Conservation (phyloP, 2,888 invertebrate genomes). For the Agrotis ipsilon region DNA sequence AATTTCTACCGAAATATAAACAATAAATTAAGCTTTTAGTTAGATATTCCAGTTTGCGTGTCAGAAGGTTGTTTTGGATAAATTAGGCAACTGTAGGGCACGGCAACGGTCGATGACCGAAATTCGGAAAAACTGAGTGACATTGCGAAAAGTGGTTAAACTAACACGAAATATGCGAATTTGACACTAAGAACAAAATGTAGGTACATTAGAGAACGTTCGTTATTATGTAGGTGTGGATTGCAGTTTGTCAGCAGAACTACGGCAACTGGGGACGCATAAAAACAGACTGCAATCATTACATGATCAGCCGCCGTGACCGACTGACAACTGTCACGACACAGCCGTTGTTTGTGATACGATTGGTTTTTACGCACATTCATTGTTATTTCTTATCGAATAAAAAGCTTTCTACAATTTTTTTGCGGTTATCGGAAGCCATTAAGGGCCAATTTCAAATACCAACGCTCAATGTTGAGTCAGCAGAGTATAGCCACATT, state of each 20-base stretch:
- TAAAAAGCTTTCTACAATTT: constrained; percentile 9
- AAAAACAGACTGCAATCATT: constrained; percentile 39
- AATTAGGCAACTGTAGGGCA: constrained; percentile 61
- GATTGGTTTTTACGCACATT: constrained; percentile 19
- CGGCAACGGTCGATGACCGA: constrained; percentile 55
- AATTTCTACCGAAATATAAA: constrained; percentile 14
- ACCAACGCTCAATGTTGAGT: constrained; percentile 2
- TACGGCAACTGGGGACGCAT: constrained; percentile 21
- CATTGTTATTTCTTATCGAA: constrained; percentile 11
- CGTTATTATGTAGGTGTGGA: not conserved
- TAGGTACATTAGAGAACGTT: not conserved
- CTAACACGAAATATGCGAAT: constrained; percentile 17
- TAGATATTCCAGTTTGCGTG: constrained; percentile 68
- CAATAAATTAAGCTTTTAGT: constrained; percentile 31
- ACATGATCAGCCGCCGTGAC: constrained; percentile 57
- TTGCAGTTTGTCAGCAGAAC: constrained; percentile 3
- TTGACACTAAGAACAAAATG: constrained; percentile 9
- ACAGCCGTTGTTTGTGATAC: constrained; percentile 30
- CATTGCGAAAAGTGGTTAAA: constrained; percentile 42
- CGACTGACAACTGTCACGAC: constrained; percentile 37
- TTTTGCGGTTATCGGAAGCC: not conserved
- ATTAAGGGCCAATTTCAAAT: constrained; percentile 10
- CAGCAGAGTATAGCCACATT: not conserved
- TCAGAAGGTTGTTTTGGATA: constrained; percentile 65
- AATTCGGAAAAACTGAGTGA: constrained; percentile 37